Evolutionary conservation across 2,888 invertebrate species (phyloP).

Genomic region (Carabus problematicus): DNA sequence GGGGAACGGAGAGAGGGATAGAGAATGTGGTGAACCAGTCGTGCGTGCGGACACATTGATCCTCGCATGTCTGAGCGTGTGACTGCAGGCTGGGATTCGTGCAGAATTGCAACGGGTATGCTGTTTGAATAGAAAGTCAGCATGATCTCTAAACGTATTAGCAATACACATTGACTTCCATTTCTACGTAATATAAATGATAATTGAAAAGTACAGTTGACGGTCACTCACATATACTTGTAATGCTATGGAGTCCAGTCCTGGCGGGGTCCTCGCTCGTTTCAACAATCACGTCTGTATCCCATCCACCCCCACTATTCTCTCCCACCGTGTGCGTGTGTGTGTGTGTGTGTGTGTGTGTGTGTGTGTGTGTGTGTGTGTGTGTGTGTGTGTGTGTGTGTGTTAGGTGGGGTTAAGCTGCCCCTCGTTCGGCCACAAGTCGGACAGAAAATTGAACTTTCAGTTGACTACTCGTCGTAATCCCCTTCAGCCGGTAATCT

Average conservation of each 20-base stretch:
- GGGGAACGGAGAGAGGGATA: slow-evolving; percentile 6
- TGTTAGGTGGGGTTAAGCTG: slow-evolving; percentile 9
- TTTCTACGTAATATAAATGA: too few relatives aligned
- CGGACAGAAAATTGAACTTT: slow-evolving; percentile 42
- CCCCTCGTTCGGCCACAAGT: slow-evolving; percentile 30
- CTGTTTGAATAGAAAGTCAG: background rate
- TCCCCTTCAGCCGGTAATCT: slow-evolving; percentile 43
- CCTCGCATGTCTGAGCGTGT: slow-evolving; percentile 21
- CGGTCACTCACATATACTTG: too few relatives aligned
- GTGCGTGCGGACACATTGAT: slow-evolving; percentile 42
- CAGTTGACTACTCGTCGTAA: slow-evolving; percentile 41
- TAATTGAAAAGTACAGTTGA: too few relatives aligned
- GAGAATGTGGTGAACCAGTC: slow-evolving; percentile 16
- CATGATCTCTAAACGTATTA: background rate
- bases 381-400: too few relatives aligned
- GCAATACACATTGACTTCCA: background rate
- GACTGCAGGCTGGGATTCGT: slow-evolving; percentile 13
- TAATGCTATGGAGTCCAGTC: background rate
- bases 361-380: too few relatives aligned
- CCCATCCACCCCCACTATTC: too few relatives aligned
- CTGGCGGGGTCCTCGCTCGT: background rate
- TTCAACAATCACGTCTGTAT: slow-evolving; percentile 14
- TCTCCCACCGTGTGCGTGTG: too few relatives aligned
- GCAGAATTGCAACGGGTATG: background rate
- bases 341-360: too few relatives aligned